A percentile compares a stretch with the other conserved stretches of the same genome.
Evolutionary conservation across 2,888 invertebrate genomes (phyloP).

Genomic region (Bimastos eiseni): DNA sequence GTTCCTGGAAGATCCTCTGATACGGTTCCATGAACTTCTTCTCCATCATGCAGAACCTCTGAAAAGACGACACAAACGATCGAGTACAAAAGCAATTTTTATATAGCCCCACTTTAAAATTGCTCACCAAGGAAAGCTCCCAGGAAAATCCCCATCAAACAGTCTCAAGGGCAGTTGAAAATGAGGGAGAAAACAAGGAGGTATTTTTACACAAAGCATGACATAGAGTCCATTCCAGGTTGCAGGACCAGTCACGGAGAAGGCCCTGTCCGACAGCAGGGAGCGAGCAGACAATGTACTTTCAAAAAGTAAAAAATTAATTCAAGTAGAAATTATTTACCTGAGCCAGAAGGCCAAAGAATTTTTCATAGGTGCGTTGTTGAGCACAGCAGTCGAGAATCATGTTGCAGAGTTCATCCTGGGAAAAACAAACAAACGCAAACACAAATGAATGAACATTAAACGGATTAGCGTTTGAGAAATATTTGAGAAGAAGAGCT

Average conservation of each 20-base stretch:
- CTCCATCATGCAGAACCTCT: constrained; percentile 87
- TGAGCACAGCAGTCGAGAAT: constrained; percentile 98
- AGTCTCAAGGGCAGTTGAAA: too few relatives aligned
- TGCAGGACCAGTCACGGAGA: too few relatives aligned
- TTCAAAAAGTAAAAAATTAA: not conserved
- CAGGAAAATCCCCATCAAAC: too few relatives aligned
- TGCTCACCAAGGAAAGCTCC: too few relatives aligned
- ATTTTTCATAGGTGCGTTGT: constrained; percentile 96
- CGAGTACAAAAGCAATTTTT: not conserved
- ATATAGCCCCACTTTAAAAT: too few relatives aligned
- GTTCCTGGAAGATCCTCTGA: constrained; percentile 90
- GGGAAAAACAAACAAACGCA: constrained; percentile 36
- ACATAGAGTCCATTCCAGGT: too few relatives aligned
- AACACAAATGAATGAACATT: not conserved
- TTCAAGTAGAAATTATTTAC: constrained; percentile 48
- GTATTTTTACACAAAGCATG: too few relatives aligned
- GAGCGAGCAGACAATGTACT: too few relatives aligned
- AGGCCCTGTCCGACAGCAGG: too few relatives aligned
- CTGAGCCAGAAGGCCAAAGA: constrained; percentile 91
- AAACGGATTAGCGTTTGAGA: too few relatives aligned
- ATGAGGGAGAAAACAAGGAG: too few relatives aligned
- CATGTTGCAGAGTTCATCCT: constrained; percentile 92
- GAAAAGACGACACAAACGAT: constrained; percentile 39
- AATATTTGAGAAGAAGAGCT: too few relatives aligned
- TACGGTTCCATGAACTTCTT: constrained; percentile 89